Percentiles rank a stretch among this genome's conserved stretches.
Evolutionary conservation across 2,888 invertebrate genomes (phyloP).

Genomic region (Minunthozetes semirufus): DNA sequence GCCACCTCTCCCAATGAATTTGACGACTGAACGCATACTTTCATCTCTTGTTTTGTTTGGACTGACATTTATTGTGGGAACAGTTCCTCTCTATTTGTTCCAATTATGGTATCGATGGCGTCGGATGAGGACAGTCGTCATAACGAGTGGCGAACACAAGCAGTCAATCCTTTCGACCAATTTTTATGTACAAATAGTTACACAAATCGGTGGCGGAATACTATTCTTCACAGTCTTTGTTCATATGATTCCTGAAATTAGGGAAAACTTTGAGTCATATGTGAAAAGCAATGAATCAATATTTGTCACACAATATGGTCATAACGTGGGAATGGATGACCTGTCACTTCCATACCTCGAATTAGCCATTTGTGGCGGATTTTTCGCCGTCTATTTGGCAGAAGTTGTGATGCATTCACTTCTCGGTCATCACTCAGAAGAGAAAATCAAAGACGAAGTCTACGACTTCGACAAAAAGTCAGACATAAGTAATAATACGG

Average conservation of each 20-base stretch:
- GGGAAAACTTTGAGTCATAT: constrained; percentile 55
- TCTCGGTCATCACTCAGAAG: constrained; percentile 47
- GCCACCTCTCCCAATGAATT: background rate
- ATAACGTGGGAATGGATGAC: constrained; percentile 19
- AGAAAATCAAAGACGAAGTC: background rate
- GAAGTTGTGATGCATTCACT: constrained; percentile 69
- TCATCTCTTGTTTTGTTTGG: constrained; percentile 30
- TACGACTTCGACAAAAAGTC: constrained; percentile 4
- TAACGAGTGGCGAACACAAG: background rate
- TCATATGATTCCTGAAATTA: constrained; percentile 71
- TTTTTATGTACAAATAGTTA: constrained; percentile 30
- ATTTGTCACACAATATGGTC: constrained; percentile 48
- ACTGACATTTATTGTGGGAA: constrained; percentile 33
- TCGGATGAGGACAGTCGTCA: background rate
- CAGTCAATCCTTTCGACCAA: background rate
- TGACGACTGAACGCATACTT: constrained; percentile 8
- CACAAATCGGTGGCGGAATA: constrained; percentile 67
- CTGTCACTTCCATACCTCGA: constrained; percentile 61
- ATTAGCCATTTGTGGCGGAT: constrained; percentile 64
- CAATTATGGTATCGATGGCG: constrained; percentile 10
- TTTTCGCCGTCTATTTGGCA: constrained; percentile 67
- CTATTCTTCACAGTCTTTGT: constrained; percentile 71
- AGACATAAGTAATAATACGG: background rate
- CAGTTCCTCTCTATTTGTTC: constrained; percentile 32
- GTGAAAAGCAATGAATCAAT: background rate